Conservation (phyloP, 2,888 invertebrate species). For the Cheilosia soror region DNA sequence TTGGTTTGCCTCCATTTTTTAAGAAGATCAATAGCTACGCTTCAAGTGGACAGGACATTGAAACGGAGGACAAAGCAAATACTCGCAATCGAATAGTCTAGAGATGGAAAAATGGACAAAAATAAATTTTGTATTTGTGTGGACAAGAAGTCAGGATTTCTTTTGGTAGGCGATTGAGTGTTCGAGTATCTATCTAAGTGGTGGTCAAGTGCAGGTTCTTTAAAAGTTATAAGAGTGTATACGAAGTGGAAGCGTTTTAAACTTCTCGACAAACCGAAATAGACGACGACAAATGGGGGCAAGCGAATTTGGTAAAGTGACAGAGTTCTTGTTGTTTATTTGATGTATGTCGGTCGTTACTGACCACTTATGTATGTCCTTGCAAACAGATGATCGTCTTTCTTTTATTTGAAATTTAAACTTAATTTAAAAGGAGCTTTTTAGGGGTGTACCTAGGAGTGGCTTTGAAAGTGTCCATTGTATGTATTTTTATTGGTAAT, state of each 20-base stretch:
- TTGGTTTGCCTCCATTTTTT: conserved; percentile 1
- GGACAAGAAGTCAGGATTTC: conserved; percentile 1
- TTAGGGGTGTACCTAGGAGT: no score
- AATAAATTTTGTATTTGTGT: conserved; percentile 25
- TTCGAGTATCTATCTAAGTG: conserved; percentile 22
- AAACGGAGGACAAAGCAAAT: conserved; percentile 49
- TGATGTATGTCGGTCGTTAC: no score
- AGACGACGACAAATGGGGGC: background rate
- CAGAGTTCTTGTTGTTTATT: background rate
- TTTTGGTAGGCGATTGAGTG: conserved; percentile 13
- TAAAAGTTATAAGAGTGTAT: conserved; percentile 1
- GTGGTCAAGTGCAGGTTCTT: conserved; percentile 30
- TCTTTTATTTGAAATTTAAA: no score
- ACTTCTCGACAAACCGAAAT: background rate
- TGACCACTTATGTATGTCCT: no score
- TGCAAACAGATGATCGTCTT: no score
- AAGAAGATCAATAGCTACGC: conserved; percentile 44
- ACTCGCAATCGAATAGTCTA: conserved; percentile 18
- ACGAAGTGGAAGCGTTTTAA: background rate
- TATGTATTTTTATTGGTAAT: no score
- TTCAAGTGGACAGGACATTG: conserved; percentile 34
- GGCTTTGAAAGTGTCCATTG: no score
- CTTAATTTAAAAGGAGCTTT: no score
- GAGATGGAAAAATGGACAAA: background rate
- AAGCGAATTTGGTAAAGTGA: background rate